A percentile compares a stretch with the other conserved stretches of the same genome.
Evolutionary conservation across 1,140 invertebrate genomes (phyloP).

Genomic region (Gryon sp.): DNA sequence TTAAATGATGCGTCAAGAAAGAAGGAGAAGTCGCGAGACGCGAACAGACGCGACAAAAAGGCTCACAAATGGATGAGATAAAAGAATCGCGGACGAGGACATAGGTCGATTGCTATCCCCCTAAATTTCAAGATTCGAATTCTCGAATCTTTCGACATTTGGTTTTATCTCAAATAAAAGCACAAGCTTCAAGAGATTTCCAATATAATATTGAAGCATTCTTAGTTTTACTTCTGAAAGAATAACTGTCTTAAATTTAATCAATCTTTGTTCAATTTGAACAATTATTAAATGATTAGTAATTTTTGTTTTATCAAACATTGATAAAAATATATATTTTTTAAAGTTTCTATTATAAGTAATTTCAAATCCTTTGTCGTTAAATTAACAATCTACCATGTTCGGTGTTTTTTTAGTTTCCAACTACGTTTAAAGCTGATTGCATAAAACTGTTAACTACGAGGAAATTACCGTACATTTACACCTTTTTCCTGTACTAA

Average conservation of each 20-base stretch:
- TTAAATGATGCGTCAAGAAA: slow-evolving; percentile 67
- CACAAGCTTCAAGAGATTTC: slow-evolving; percentile 32
- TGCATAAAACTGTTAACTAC: no score
- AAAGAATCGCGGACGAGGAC: slow-evolving; percentile 41
- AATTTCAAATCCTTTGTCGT: no score
- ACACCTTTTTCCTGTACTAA: slow-evolving; percentile 51
- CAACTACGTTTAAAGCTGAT: no score
- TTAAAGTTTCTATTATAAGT: no score
- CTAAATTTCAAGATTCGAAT: slow-evolving; percentile 47
- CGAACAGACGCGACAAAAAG: slow-evolving; percentile 36
- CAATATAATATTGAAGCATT: slow-evolving; percentile 37
- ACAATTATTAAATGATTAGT: background rate
- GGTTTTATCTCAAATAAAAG: slow-evolving; percentile 53
- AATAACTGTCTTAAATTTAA: slow-evolving; percentile 16
- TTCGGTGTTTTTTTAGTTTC: no score
- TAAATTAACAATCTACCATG: no score
- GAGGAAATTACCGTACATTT: slow-evolving; percentile 19
- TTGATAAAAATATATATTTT: no score
- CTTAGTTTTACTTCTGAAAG: slow-evolving; percentile 17
- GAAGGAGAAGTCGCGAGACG: slow-evolving; percentile 15
- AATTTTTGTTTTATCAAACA: no score
- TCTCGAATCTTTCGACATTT: slow-evolving; percentile 53
- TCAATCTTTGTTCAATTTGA: slow-evolving; percentile 31
- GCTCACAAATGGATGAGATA: slow-evolving; percentile 53
- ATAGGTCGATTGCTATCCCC: slow-evolving; percentile 44